Evolutionary conservation across 2,888 invertebrate genomes (phyloP).

Genomic region (Campopleginae sp.): DNA sequence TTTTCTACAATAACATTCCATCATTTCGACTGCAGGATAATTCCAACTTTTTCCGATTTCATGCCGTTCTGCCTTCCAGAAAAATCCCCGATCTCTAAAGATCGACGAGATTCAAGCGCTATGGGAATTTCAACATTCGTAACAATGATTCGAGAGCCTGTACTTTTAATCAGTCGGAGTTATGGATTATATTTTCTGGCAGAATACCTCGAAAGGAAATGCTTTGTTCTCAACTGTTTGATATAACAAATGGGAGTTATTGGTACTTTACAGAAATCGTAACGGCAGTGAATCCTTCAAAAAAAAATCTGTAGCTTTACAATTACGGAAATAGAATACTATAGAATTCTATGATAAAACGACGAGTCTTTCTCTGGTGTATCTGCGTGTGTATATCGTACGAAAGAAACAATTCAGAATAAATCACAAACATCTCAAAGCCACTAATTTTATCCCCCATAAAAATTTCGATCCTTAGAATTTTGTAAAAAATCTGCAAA

Average conservation of each 20-base stretch:
- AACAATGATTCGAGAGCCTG: slow-evolving; percentile 47
- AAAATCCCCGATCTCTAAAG: slow-evolving; percentile 5
- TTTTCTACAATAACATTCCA: not conserved
- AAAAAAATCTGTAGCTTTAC: slow-evolving; percentile 40
- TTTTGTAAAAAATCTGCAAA: not conserved
- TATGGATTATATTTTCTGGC: slow-evolving; percentile 6
- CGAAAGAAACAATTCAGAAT: slow-evolving; percentile 28
- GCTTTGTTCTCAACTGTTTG: slow-evolving; percentile 34
- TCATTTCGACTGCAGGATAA: not conserved
- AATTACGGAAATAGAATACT: slow-evolving; percentile 23
- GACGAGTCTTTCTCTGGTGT: slow-evolving; percentile 27
- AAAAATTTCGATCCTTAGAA: not conserved
- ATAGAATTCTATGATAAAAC: slow-evolving; percentile 46
- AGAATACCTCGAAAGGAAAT: slow-evolving; percentile 31
- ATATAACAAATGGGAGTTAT: slow-evolving; percentile 50
- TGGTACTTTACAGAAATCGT: slow-evolving; percentile 44
- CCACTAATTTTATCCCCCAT: not conserved
- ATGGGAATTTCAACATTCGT: slow-evolving; percentile 56
- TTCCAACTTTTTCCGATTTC: not conserved
- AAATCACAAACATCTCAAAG: not conserved
- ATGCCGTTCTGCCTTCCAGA: not conserved
- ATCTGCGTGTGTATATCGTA: slow-evolving; percentile 16
- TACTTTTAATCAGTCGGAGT: slow-evolving; percentile 26
- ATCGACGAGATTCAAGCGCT: slow-evolving; percentile 31
- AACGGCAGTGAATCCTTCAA: slow-evolving; percentile 41